Evolutionary conservation across 2,888 invertebrate species (phyloP).

Genomic region (Tipula confusa): DNA sequence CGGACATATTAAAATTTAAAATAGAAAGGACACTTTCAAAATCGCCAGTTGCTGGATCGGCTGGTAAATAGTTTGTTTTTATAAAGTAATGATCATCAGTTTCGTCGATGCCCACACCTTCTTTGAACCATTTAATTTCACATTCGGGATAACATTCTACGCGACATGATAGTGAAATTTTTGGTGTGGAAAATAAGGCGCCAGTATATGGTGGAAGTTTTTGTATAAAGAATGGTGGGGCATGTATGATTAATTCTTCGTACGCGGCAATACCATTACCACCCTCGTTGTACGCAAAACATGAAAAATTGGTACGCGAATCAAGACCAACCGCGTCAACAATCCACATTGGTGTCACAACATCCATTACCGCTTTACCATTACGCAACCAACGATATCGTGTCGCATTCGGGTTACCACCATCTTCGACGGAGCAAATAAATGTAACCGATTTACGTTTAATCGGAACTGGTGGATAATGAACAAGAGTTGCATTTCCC

Average conservation of each 20-base stretch:
- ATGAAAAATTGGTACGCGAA: slow-evolving; percentile 84
- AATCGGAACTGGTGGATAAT: slow-evolving; percentile 69
- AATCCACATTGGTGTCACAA: slow-evolving; percentile 70
- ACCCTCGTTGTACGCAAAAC: slow-evolving; percentile 79
- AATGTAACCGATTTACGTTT: slow-evolving; percentile 80
- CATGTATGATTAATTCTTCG: slow-evolving; percentile 67
- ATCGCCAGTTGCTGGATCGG: slow-evolving; percentile 75
- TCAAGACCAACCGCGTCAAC: slow-evolving; percentile 80
- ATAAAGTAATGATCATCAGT: slow-evolving; percentile 61
- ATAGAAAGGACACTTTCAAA: slow-evolving; percentile 84
- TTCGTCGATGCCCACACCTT: slow-evolving; percentile 66
- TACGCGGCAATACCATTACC: slow-evolving; percentile 70
- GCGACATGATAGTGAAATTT: slow-evolving; percentile 77
- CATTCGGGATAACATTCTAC: slow-evolving; percentile 87
- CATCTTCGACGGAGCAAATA: slow-evolving; percentile 76
- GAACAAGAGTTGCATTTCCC: slow-evolving; percentile 71
- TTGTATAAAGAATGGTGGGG: slow-evolving; percentile 83
- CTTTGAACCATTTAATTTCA: slow-evolving; percentile 78
- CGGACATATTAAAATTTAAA: slow-evolving; percentile 79
- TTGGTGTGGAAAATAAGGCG: slow-evolving; percentile 66
- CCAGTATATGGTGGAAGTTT: slow-evolving; percentile 79
- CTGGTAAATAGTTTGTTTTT: slow-evolving; percentile 61
- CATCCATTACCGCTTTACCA: slow-evolving; percentile 67
- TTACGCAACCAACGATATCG: slow-evolving; percentile 79
- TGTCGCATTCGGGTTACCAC: slow-evolving; percentile 72